Evolutionary conservation across 23 tunicate species (phyloP).

Genomic region (Styela plicata): DNA sequence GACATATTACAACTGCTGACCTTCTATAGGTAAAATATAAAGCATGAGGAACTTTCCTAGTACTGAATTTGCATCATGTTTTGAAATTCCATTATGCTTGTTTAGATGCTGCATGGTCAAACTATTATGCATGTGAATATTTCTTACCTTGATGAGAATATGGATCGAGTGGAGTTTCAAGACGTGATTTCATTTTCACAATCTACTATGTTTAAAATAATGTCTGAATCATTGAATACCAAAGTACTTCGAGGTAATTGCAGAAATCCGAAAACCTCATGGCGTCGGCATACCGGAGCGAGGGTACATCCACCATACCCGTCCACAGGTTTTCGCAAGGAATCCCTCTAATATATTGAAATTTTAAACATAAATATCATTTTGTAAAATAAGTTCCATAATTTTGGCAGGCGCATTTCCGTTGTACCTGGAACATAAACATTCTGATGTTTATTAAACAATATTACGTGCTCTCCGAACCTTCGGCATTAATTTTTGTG

Average conservation of each 20-base stretch:
- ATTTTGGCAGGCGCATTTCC: background rate
- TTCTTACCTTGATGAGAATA: background rate
- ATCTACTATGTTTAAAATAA: background rate
- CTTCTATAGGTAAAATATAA: too few relatives aligned
- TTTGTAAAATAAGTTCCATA: background rate
- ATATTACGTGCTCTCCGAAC: too few relatives aligned
- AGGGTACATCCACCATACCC: too few relatives aligned
- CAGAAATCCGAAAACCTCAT: too few relatives aligned
- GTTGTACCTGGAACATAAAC: too few relatives aligned
- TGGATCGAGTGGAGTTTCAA: background rate
- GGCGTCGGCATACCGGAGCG: too few relatives aligned
- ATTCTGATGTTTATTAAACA: too few relatives aligned
- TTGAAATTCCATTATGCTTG: background rate
- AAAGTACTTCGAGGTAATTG: background rate
- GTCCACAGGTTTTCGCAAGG: background rate
- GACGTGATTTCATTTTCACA: background rate
- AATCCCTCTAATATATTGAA: background rate
- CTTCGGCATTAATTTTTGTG: too few relatives aligned
- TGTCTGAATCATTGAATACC: background rate
- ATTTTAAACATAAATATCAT: too few relatives aligned
- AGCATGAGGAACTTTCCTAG: too few relatives aligned
- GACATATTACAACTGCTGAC: too few relatives aligned
- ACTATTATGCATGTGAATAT: background rate
- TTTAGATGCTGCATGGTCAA: background rate
- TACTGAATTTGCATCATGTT: too few relatives aligned